Evolutionary conservation across 2,888 invertebrate genomes (phyloP), one percentile per base, ranked within the genome.

Genomic region (Drosophila flavopinicola): DNA sequence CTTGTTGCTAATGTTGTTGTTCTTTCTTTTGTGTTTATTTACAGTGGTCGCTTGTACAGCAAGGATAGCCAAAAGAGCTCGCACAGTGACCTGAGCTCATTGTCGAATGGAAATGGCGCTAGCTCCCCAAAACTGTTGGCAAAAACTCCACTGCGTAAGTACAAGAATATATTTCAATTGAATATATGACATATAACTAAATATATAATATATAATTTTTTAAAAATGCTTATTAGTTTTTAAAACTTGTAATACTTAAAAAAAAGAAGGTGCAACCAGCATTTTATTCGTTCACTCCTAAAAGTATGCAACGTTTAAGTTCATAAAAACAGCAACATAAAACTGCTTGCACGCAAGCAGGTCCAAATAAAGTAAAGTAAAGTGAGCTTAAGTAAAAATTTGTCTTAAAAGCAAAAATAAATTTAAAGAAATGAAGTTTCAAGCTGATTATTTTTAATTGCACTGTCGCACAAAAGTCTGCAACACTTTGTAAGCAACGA

Each of bases 61-160:
- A 93, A 93, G 90, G 93, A 93, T 91, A 93, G 93, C 87, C 92
- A 93, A 86, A 92, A 94, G 89, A 95, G 95, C 89, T 95, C 95
- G 1, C 93, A 94, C 89, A 95, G 94, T 85, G 95, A 95, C 90
- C 92, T 95, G 84, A 93, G 92, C 88, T 92, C 93, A 86, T 91
- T 77, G 53, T 71, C 71, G 6, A 93, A 93, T 67, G 83, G 79
- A 60, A 74, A 57, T 61, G 76, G 76, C 42, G 44, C 69, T 61
- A 85, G 78, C 47, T 90, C 89, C 54, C 88, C 89, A 1, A 91
- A 89, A 75, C 59, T 85, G 84, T 92, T 65, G 92, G 92, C 85
- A 92, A 94, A 90, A 92, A 92, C 85, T 86, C 88, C 90, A 65
- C 52, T 92, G 88, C 92, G 93, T 92, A 89, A 91, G 91, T 91